These are phyloP conservation scores for Drosophila watanabei DNA, from an alignment of 1,140 invertebrate genomes.

Conservation along the genomic window DNA sequence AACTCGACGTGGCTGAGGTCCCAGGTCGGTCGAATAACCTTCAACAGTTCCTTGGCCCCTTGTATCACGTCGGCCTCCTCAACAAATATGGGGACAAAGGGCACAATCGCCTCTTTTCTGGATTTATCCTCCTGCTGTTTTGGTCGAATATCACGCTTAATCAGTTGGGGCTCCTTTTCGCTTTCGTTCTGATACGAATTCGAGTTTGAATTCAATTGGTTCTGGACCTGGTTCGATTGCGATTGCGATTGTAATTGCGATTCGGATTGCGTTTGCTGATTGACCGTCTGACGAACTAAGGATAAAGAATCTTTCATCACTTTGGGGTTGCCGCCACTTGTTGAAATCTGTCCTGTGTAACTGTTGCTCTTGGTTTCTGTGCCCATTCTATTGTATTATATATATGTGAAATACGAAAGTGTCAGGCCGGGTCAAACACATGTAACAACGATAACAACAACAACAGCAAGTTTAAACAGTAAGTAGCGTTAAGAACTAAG, in stretches of 20 bases:
- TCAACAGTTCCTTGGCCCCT: slow-evolving; percentile 87
- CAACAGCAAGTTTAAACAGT: slow-evolving; percentile 48
- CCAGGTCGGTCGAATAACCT: slow-evolving; percentile 87
- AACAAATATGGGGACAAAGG: slow-evolving; percentile 86
- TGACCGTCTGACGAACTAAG: slow-evolving; percentile 76
- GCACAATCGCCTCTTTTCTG: slow-evolving; percentile 63
- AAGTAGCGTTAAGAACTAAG: slow-evolving; percentile 29
- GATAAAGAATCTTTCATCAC: slow-evolving; percentile 84
- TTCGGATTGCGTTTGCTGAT: slow-evolving; percentile 70
- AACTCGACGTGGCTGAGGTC: slow-evolving; percentile 86
- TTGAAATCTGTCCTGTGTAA: slow-evolving; percentile 84
- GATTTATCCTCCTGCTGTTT: slow-evolving; percentile 49
- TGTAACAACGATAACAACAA: slow-evolving; percentile 47
- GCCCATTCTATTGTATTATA: slow-evolving; percentile 84
- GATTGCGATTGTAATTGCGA: slow-evolving; percentile 71
- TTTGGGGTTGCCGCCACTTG: slow-evolving; percentile 83
- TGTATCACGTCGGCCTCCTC: slow-evolving; percentile 87
- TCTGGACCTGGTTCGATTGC: slow-evolving; percentile 68
- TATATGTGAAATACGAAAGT: slow-evolving; percentile 80
- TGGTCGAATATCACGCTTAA: slow-evolving; percentile 46
- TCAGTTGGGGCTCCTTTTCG: slow-evolving; percentile 47
- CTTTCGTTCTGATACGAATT: slow-evolving; percentile 48
- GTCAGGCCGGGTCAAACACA: slow-evolving; percentile 77
- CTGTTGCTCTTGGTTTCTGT: slow-evolving; percentile 85
- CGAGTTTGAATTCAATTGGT: slow-evolving; percentile 62